These are phyloP conservation scores for Rhizoglyphus robini DNA, from an alignment of 1,140 invertebrate genomes.

Conservation along the genomic window DNA sequence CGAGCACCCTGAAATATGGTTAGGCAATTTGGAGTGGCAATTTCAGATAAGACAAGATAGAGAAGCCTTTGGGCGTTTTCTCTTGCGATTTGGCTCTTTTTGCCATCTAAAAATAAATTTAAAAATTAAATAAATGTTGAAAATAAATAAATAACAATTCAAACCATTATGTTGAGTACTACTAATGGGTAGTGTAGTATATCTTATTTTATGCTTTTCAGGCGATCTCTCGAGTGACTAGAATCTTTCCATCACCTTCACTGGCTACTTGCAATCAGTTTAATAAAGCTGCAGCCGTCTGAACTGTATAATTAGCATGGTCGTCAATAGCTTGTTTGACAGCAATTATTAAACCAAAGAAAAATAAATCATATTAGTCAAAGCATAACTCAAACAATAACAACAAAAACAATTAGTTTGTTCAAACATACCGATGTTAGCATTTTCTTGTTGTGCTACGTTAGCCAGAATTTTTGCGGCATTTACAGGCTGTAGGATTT, in stretches of 20 bases:
- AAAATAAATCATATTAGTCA: background rate
- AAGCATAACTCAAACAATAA: background rate
- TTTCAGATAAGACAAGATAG: too few relatives aligned
- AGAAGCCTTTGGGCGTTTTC: conserved; percentile 71
- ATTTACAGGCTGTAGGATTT: conserved; percentile 81
- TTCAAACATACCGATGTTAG: conserved; percentile 41
- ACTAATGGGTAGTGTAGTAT: conserved; percentile 95
- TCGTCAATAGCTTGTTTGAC: conserved; percentile 99
- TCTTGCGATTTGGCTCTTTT: conserved; percentile 97
- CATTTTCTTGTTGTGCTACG: conserved; percentile 78
- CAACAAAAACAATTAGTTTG: too few relatives aligned
- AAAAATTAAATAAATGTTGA: conserved; percentile 1
- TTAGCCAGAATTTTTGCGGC: conserved; percentile 92
- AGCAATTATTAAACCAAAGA: conserved; percentile 59
- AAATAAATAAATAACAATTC: conserved; percentile 16
- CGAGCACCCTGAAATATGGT: too few relatives aligned
- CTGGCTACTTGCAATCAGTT: conserved; percentile 79
- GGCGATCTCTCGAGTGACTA: conserved; percentile 88
- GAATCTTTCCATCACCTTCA: conserved; percentile 51
- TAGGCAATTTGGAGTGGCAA: too few relatives aligned
- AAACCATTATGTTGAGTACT: conserved; percentile 97
- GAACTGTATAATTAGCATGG: conserved; percentile 94
- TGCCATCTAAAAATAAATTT: conserved; percentile 64
- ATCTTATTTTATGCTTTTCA: conserved; percentile 82
- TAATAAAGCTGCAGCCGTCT: conserved; percentile 86